phyloP scores from a whole-genome alignment of 2,797 vertebrate species.

The Neosilurus mollespiculum region DNA sequence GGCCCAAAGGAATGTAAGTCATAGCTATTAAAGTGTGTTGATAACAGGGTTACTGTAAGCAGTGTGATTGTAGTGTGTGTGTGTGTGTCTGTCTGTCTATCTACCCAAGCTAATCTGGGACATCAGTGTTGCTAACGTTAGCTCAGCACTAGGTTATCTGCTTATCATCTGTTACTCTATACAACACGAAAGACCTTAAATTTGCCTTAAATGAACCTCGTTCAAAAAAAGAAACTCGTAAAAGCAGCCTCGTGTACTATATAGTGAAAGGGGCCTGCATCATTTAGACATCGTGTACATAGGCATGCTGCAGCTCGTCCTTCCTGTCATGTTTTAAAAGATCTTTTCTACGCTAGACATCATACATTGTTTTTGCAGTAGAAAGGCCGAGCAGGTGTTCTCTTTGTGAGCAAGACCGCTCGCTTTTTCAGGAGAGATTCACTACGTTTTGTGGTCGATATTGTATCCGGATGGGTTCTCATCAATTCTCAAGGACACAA shows the following conservation, averaged over 20 bases:
- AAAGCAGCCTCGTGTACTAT: not conserved
- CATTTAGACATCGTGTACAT: not conserved
- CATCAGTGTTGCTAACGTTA: not conserved
- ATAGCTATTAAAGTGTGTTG: conserved; percentile 4
- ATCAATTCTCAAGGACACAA: conserved; percentile 28
- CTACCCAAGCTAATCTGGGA: not conserved
- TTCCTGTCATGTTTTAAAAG: conserved; percentile 31
- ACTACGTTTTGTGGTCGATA: conserved; percentile 40
- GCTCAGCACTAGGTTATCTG: not conserved
- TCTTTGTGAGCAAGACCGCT: conserved; percentile 40
- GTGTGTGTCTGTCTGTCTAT: not conserved
- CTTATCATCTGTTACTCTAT: not conserved
- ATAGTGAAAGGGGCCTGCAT: not conserved
- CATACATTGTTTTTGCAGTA: conserved; percentile 43
- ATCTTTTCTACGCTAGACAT: conserved; percentile 35
- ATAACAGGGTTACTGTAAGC: conserved; percentile 16
- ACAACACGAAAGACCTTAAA: not conserved
- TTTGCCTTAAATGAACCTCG: not conserved
- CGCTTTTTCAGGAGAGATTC: conserved; percentile 35
- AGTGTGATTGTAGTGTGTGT: conserved; percentile 3
- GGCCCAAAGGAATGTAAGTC: conserved; percentile 16
- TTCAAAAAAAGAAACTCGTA: conserved; percentile 19
- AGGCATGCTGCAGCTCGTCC: conserved; percentile 33
- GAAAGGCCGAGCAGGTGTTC: conserved; percentile 56
- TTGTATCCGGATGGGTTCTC: conserved; percentile 34